Evolutionary conservation across 2,888 invertebrate species (phyloP), one percentile per base, ranked within the genome.

Genomic region (Cynaeus angustus): DNA sequence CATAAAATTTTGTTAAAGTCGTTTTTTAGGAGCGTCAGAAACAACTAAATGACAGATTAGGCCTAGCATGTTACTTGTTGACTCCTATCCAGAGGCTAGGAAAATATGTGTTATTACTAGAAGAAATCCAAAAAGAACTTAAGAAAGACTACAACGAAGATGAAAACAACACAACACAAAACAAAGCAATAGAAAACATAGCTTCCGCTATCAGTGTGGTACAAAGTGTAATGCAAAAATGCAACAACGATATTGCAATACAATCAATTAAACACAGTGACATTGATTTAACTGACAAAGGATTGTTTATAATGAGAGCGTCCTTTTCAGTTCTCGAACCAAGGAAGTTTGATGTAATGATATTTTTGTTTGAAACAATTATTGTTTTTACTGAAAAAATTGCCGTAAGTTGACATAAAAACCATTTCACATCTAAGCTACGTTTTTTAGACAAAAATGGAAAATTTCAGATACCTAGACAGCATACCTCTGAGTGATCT

Each of bases 1-100:
- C n/a, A n/a, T n/a, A n/a, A n/a, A n/a, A n/a, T n/a, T n/a, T n/a
- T n/a, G n/a, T n/a, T n/a, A 33, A 9, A 33, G 1, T 41, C 1
- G 2, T 1, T 41, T 41, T 77, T 78, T 59, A 83, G 83, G 85
- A 86, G 74, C 83, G 86, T 43, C 86, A 88, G 66, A 85, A 84
- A 45, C 83, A 84, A 71, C 74, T 86, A 38, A 72, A 77, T n/a
- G 83, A 84, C 73, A 77, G 78, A 43, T 70, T 84, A 13, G 81
- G 81, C 58, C 73, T 84, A 33, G 79, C 82, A 2, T 80, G 83
- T 41, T 81, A 83, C 67, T 72, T 84, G 13, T 64, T 84, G 45
- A 82, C 82, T 12, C 84, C 84, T 26, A 75, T 84, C 43, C 84
- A 84, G 73, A 74, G 84, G 53, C 67, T 84, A 28, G 83, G 83